Base-by-base conservation (phyloP, 2,797 vertebrate species). In the Carapus acus region DNA sequence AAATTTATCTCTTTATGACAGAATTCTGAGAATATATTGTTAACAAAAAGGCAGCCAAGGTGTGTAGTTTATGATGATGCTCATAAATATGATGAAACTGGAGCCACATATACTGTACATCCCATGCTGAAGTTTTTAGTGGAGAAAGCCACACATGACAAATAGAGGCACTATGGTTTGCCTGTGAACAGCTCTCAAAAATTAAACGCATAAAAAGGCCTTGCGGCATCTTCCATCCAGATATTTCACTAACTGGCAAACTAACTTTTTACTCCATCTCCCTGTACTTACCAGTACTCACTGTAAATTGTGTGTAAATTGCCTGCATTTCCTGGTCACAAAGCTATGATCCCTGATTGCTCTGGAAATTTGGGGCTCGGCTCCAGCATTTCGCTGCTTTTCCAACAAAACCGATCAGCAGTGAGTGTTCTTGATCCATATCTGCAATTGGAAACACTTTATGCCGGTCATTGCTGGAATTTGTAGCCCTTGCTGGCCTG, bases 251-350 rank as follows among this genome's bases (percentile, higher is more conserved):
- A n/a, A n/a, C n/a, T n/a, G n/a, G n/a, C n/a, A 6, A n/a, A 1
- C 8, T 34, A 22, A 41, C 86, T 23, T 2, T 82, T 85, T 64
- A 85, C 61, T 91, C 87, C 0, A 87, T 91, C 89, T 55, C 88
- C 90, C 24, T 27, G 24, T 9, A 27, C 9, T 27, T 27, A 4
- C 4, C 24, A 89, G 91, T 1, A 89, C 86, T 0, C 88, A 90
- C 8, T 15, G 75, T 0, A 50, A 87, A 65, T 90, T 76, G 4
- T 82, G 90, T 75, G 4, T 82, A 89, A 76, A 90, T 86, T 17
- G 86, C 80, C 71, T 48, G 42, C 50, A 42, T 65, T 63, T 66
- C 29, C 52, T 45, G 43, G 33, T 61, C 44, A 21, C 70, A 67
- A 55, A 67, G 60, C 70, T 71, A 47, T 54, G 42, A 19, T 67